Evolutionary conservation across 2,888 invertebrate species (phyloP).

Genomic region (Limnephilus marmoratus): DNA sequence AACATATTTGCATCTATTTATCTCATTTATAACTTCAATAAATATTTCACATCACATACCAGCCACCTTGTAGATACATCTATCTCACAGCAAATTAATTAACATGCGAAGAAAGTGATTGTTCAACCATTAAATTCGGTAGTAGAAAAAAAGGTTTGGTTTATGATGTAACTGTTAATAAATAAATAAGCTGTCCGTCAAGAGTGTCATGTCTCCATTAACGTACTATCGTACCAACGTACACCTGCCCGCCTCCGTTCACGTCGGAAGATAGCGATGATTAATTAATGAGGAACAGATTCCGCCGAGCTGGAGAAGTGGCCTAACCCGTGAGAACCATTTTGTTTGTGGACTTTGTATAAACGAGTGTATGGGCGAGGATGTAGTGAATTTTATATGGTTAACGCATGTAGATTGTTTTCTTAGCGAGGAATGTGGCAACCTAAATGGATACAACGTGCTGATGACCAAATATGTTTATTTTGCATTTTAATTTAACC

Average conservation of each 20-base stretch:
- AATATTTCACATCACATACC: too few species aligned
- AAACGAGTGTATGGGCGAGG: not conserved
- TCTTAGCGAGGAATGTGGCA: not conserved
- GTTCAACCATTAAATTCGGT: not conserved
- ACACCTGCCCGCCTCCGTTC: not conserved
- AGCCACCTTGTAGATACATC: not conserved
- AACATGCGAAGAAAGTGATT: not conserved
- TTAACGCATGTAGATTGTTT: not conserved
- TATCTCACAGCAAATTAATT: not conserved
- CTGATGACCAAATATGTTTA: not conserved
- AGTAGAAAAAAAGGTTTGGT: not conserved
- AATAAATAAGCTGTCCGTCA: constrained; percentile 28
- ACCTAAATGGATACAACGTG: not conserved
- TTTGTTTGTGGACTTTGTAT: not conserved
- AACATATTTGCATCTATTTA: too few species aligned
- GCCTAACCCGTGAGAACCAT: not conserved
- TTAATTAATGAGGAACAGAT: constrained; percentile 14
- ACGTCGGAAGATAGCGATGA: constrained; percentile 7
- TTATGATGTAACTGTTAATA: not conserved
- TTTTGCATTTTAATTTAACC: not conserved
- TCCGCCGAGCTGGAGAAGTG: not conserved
- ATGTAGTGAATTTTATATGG: not conserved
- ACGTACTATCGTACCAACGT: not conserved
- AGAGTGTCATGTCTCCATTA: constrained; percentile 9
- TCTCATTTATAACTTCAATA: too few species aligned